These are phyloP conservation scores for Cacoxenus indagator DNA, from an alignment of 2,888 invertebrate genomes.

Conservation along the genomic window DNA sequence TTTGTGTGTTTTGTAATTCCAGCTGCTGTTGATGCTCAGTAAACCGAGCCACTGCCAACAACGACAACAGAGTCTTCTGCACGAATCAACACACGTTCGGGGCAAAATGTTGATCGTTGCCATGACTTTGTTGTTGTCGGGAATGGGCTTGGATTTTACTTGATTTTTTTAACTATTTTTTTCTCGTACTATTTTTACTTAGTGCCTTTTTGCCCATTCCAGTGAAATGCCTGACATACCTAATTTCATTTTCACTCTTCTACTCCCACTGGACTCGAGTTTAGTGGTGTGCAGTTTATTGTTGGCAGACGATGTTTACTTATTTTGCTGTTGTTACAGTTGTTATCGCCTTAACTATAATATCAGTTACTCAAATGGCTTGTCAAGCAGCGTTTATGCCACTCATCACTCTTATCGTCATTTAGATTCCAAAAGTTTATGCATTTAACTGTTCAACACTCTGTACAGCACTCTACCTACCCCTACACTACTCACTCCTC, in stretches of 20 bases:
- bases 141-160: constrained; percentile 29
- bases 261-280: too few species aligned
- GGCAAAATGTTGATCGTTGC: not conserved
- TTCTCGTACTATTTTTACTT: not conserved
- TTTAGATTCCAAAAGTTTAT: constrained; percentile 19
- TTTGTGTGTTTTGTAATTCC: constrained; percentile 34
- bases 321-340: not conserved
- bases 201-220: too few species aligned
- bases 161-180: constrained; percentile 35
- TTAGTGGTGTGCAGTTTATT: constrained; percentile 15
- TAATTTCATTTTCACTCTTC: too few species aligned
- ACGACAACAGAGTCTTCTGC: constrained; percentile 16
- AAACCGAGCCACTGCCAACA: not conserved
- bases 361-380: constrained; percentile 50
- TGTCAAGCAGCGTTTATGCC: not conserved
- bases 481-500: not conserved
- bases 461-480: not conserved
- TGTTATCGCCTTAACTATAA: constrained; percentile 57
- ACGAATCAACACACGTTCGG: constrained; percentile 25
- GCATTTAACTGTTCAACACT: too few species aligned
- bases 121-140: not conserved
- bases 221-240: too few species aligned
- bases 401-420: not conserved
- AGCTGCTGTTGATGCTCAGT: not conserved
- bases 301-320: not conserved